phyloP scores from a whole-genome alignment of 1,140 invertebrate species.

The Harlomillsia oculata region DNA sequence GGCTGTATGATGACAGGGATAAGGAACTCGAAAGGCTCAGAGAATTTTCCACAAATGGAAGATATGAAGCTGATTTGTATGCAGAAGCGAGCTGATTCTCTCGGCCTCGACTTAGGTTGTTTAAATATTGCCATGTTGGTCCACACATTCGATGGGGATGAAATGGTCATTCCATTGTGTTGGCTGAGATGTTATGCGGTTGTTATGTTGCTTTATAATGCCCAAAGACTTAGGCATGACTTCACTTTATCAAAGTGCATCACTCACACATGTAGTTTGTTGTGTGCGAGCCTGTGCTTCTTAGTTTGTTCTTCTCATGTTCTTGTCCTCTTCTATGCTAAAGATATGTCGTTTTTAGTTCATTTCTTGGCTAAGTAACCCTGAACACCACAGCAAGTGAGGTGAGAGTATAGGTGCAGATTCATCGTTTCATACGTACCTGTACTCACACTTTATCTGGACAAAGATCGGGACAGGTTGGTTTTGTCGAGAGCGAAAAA shows the following conservation, averaged over 20 bases:
- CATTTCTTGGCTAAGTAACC: too few relatives aligned
- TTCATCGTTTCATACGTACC: conserved; percentile 11
- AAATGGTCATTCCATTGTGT: conserved; percentile 5
- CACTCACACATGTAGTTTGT: too few relatives aligned
- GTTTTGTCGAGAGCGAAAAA: conserved; percentile 22
- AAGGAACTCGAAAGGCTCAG: background rate
- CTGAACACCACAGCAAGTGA: too few relatives aligned
- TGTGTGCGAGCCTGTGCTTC: too few relatives aligned
- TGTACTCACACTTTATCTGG: conserved; percentile 12
- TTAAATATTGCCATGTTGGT: conserved; percentile 12
- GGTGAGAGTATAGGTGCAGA: conserved; percentile 10
- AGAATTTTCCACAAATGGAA: conserved; percentile 8
- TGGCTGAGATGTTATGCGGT: background rate
- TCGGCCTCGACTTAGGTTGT: background rate
- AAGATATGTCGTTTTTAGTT: too few relatives aligned
- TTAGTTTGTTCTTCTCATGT: too few relatives aligned
- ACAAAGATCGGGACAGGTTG: conserved; percentile 16
- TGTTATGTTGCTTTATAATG: too few relatives aligned
- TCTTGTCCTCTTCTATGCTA: too few relatives aligned
- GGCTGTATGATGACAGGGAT: conserved; percentile 1
- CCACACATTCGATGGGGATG: too few relatives aligned
- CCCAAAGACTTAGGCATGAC: too few relatives aligned
- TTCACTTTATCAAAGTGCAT: too few relatives aligned
- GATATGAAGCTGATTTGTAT: conserved; percentile 14
- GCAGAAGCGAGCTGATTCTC: conserved; percentile 9